Evolutionary conservation across 2,888 invertebrate genomes (phyloP).

Genomic region (Antitype chi): DNA sequence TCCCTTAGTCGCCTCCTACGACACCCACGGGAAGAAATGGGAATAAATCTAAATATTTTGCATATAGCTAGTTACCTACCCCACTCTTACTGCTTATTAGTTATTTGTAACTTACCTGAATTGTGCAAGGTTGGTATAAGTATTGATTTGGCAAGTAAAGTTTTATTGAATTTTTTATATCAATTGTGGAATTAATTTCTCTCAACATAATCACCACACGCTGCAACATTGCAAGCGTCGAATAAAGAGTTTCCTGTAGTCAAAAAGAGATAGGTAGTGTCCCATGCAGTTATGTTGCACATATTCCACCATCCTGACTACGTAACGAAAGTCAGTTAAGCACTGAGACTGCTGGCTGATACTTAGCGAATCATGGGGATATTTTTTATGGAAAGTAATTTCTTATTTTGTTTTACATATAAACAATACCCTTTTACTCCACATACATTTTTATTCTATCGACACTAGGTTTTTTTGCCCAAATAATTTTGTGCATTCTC

Average conservation of each 20-base stretch:
- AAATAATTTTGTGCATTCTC: not conserved
- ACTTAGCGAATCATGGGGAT: not conserved
- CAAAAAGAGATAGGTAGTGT: not conserved
- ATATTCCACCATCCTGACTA: not conserved
- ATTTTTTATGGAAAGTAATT: not conserved
- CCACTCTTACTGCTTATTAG: too few relatives aligned
- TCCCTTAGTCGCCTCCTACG: too few relatives aligned
- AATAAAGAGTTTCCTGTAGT: not conserved
- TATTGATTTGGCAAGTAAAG: too few relatives aligned
- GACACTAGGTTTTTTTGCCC: not conserved
- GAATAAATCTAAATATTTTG: too few relatives aligned
- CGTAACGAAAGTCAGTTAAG: not conserved
- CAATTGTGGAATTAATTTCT: not conserved
- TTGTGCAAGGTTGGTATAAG: too few relatives aligned
- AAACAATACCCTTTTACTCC: not conserved
- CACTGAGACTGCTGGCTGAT: not conserved
- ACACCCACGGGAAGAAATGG: too few relatives aligned
- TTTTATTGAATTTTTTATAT: too few relatives aligned
- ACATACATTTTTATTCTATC: not conserved
- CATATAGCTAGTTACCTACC: too few relatives aligned
- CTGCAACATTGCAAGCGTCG: not conserved
- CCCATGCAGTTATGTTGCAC: not conserved
- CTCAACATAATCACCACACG: not conserved
- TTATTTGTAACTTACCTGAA: too few relatives aligned
- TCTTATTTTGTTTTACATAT: not conserved